Percentiles rank a stretch among this genome's conserved stretches.
Evolutionary conservation across 2,113 vertebrate genomes (phyloP).

Genomic region (Gyps fulvus): DNA sequence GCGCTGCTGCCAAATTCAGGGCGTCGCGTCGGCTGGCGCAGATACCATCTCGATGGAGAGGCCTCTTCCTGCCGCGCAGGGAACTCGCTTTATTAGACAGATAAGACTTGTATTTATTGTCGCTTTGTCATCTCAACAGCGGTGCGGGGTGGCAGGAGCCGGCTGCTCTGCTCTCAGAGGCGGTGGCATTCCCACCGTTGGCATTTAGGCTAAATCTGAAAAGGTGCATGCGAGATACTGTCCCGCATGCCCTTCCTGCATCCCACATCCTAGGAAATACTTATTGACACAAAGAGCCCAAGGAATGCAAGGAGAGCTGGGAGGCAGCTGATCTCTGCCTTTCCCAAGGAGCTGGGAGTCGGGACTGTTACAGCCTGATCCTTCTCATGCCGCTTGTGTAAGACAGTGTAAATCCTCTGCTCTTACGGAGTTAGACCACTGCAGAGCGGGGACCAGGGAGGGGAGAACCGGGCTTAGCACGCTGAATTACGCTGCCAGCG

Average conservation of each 20-base stretch:
- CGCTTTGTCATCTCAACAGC: background rate
- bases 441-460: background rate
- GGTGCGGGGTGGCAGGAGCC: background rate
- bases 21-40: accelerated
- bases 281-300: background rate
- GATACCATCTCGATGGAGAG: background rate
- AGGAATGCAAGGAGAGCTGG: background rate
- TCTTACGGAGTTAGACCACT: background rate
- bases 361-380: background rate
- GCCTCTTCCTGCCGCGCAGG: background rate
- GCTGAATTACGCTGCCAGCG: background rate
- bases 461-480: background rate
- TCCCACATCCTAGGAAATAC: background rate
- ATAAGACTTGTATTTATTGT: background rate
- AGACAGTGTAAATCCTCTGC: background rate
- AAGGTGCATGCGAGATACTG: background rate
- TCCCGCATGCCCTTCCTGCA: background rate
- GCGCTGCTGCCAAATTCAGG: background rate
- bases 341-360: background rate
- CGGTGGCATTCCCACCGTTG: background rate
- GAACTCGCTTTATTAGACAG: background rate
- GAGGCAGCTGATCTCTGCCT: background rate
- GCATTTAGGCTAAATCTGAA: background rate
- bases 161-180: background rate
- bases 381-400: background rate